Percentiles rank a stretch among this genome's conserved stretches.
These are phyloP conservation scores for Cenopis cana DNA, from an alignment of 2,888 invertebrate species.

Conservation along the genomic window DNA sequence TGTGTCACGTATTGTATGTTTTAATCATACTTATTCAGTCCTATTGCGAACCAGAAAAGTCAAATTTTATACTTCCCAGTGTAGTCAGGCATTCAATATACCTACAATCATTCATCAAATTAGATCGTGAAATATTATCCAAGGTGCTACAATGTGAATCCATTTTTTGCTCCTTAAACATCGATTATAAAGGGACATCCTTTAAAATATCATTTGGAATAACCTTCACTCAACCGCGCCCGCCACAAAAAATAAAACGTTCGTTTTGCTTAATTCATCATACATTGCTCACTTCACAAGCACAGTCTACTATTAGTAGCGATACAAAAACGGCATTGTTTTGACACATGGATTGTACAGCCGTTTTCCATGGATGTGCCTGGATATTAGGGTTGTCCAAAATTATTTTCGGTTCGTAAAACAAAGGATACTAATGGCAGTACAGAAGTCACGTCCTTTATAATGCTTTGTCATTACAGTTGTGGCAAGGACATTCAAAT, in stretches of 20 bases:
- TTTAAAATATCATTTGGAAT: conserved; percentile 57
- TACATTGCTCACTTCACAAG: conserved; percentile 7
- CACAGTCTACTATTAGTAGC: too few species aligned
- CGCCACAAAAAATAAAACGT: not conserved
- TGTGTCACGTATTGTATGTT: too few species aligned
- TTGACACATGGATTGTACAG: too few species aligned
- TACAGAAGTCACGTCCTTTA: conserved; percentile 77
- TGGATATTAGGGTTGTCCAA: conserved; percentile 32
- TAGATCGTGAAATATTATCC: conserved; percentile 9
- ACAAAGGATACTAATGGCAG: conserved; percentile 70
- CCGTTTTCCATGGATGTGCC: not conserved
- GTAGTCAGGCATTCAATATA: not conserved
- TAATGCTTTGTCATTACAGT: conserved; percentile 69
- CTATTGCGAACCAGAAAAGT: too few species aligned
- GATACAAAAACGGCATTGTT: conserved; percentile 9
- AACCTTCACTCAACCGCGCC: conserved; percentile 47
- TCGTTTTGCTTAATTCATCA: not conserved
- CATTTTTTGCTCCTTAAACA: conserved; percentile 39
- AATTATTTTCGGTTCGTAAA: conserved; percentile 46
- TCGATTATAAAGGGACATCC: conserved; percentile 52
- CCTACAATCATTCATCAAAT: not conserved
- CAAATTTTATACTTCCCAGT: too few species aligned
- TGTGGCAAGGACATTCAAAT: conserved; percentile 70
- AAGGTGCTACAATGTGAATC: conserved; percentile 18
- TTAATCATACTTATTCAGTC: too few species aligned